Conservation (phyloP, 2,113 vertebrate genomes). For the Prietella phreatophila region DNA sequence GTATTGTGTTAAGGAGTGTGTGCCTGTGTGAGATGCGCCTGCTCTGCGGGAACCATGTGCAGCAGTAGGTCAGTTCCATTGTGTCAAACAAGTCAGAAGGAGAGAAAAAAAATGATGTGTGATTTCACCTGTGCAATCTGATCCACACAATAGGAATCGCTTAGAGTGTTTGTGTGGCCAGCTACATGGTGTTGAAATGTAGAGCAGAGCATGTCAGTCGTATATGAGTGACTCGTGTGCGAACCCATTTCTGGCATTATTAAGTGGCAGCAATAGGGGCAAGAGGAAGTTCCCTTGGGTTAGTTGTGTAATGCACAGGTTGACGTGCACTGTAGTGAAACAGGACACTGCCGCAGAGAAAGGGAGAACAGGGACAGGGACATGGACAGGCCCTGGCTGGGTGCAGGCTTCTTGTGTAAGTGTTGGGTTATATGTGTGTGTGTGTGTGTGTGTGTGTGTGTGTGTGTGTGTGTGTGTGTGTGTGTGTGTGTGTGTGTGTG, state of each 20-base stretch:
- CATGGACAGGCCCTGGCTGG: conserved; percentile 48
- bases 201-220: background rate
- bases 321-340: conserved; percentile 43
- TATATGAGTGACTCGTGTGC: background rate
- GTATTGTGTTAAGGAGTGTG: conserved; percentile 14
- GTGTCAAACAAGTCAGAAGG: conserved; percentile 12
- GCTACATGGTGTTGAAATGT: background rate
- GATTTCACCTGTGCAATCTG: conserved; percentile 36
- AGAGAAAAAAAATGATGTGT: conserved; percentile 14
- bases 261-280: conserved; percentile 29
- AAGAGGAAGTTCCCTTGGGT: conserved; percentile 31
- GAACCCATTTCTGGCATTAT: conserved; percentile 26
- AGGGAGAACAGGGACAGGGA: conserved; percentile 48
- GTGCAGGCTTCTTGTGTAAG: conserved; percentile 53
- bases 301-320: conserved; percentile 36
- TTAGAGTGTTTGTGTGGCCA: background rate
- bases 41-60: conserved; percentile 15
- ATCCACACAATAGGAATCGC: background rate
- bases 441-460: conserved; percentile 13
- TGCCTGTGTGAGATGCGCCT: conserved; percentile 22
- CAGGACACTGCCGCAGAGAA: conserved; percentile 59
- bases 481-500: background rate
- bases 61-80: conserved; percentile 43
- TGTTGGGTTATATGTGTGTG: conserved; percentile 47
- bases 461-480: background rate